Conservation (phyloP, 2,113 vertebrate genomes). For the Gopherus flavomarginatus region DNA sequence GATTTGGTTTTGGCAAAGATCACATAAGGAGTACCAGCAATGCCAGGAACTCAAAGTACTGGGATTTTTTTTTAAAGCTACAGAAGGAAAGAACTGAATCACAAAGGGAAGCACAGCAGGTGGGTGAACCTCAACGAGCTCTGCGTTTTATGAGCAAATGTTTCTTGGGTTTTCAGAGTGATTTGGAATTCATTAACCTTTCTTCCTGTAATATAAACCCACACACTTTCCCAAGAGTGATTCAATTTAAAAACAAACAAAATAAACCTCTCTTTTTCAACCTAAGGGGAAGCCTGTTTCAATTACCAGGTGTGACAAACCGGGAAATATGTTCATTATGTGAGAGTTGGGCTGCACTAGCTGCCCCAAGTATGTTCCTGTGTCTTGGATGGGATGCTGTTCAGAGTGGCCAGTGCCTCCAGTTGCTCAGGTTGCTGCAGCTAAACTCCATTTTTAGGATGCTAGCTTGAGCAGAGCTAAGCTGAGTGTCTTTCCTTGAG, state of each 20-base stretch:
- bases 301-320: neutral
- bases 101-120: neutral
- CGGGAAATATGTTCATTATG: neutral
- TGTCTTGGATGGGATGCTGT: too few relatives aligned
- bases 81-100: neutral
- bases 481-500: too few relatives aligned
- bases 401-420: too few relatives aligned
- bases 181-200: neutral
- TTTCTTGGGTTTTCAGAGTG: neutral
- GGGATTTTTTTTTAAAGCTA: accelerated
- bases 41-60: neutral
- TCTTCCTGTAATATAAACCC: neutral
- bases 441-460: too few relatives aligned
- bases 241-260: neutral
- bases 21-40: accelerated
- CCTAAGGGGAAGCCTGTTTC: neutral
- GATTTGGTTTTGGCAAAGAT: neutral
- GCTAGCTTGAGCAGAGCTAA: too few relatives aligned
- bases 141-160: neutral
- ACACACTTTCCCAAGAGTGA: neutral
- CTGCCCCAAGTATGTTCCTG: too few relatives aligned
- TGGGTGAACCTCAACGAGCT: neutral
- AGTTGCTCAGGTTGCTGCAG: too few relatives aligned
- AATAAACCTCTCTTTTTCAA: neutral
- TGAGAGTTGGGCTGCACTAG: too few relatives aligned